Evolutionary conservation across 1,140 invertebrate species (phyloP), one percentile per base, ranked within the genome.

Genomic region (Trigoniulus corallinus): DNA sequence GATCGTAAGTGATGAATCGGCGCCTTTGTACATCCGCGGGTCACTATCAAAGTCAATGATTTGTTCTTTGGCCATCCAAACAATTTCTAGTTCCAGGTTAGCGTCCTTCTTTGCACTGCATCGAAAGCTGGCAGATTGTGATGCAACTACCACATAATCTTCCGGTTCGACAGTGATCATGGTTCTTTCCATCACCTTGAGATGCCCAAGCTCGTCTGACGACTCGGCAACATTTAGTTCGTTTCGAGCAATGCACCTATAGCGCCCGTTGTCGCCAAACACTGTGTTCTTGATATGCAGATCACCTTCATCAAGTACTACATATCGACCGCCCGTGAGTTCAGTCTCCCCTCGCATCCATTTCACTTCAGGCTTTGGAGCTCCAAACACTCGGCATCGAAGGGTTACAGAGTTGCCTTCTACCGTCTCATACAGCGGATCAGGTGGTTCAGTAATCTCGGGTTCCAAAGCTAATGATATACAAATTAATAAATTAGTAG

Each of bases 311-410:
- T 75, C 63, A 15, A 79, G 63, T 18, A 80, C 76, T 50, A 71
- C 74, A 67, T 81, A 91, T 26, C 81, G 74, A 15, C 84, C 88
- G 1, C 88, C 89, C 48, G 83, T 94, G 43, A 91, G 66, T 65
- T 84, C 84, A 59, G 78, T 72, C 20, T 77, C 78, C 57, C 84
- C 82, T 52, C 79, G 78, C 53, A 84, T 76, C 94, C 94, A 98
- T 62, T 87, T 88, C n/a, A 98, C 82, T 53, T 80, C 74, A 0
- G 94, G 91, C 62, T 85, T 86, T 1, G 94, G 94, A 1, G 93
- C 92, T 22, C 92, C 94, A 67, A 92, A 88, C n/a, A 95, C 89
- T 43, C 80, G 75, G 67, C 95, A 98, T 12, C 77, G 85, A 58
- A 98, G 67, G 47, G 75, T 84, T 0, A 92, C 78, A 39, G 78